Base-by-base conservation (phyloP, 2,888 invertebrate genomes). In the Drepana falcataria region DNA sequence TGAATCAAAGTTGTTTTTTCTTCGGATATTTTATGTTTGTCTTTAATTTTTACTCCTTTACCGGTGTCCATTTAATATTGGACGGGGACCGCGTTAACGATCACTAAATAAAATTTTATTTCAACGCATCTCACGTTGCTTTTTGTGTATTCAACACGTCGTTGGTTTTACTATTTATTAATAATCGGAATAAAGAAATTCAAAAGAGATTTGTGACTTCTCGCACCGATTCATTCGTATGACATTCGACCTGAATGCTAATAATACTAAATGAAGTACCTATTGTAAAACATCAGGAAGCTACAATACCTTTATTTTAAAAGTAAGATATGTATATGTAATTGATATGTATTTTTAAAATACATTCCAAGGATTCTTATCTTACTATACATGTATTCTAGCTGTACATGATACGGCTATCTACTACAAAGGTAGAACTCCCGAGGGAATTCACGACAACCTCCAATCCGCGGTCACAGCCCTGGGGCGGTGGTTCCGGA, bases 41-140 rank as follows among this genome's bases (percentile, higher is more conserved):
- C 88, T 89, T 89, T 89, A 88, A 89, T 88, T 89, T 91, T 89
- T 86, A 87, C 87, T 85, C 77, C 80, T 78, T 78, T 78, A 73
- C 77, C 82, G 83, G 75, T 81, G 83, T 82, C 86, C 87, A 84
- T 90, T 89, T 89, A 87, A 89, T 88, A 88, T 87, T 77, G 83
- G 77, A 80, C 79, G 76, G 74, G 75, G 83, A 75, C 80, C 78
- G 79, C 79, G 87, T 90, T 91, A 90, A 91, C 88, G 90, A 87
- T 81, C 89, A 80, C 82, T 85, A 84, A 85, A 90, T 89, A 86
- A 87, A 87, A 87, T 85, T 88, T 89, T 90, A 89, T 90, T 88
- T 88, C 80, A 83, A 84, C 82, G 81, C 78, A 74, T 77, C 81
- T 76, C 71, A 69, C 72, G 67, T 77, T 75, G 73, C 75, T 81